Conservation (phyloP, 1,140 invertebrate genomes). For the Aricia agestis region DNA sequence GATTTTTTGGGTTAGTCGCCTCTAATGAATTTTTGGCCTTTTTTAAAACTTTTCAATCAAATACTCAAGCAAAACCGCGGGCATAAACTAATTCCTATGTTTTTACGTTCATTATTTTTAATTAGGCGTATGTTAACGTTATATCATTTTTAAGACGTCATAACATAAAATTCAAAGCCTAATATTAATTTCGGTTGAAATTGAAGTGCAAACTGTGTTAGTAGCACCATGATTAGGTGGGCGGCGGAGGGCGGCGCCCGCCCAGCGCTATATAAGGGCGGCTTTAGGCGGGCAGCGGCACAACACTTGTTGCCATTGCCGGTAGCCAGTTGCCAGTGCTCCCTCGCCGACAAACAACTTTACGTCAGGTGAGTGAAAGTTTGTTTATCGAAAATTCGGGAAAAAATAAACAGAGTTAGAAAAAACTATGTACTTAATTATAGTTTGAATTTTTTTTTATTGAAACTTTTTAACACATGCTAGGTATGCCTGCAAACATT, state of each 20-base stretch:
- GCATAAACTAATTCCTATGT: not conserved
- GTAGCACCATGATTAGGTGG: conserved; percentile 43
- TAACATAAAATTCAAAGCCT: conserved; percentile 14
- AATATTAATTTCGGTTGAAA: conserved; percentile 52
- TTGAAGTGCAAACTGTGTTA: conserved; percentile 62
- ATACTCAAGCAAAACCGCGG: too few species aligned
- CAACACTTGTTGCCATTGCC: conserved; percentile 58
- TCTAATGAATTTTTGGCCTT: too few species aligned
- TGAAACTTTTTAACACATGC: too few species aligned
- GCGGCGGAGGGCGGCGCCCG: conserved; percentile 49
- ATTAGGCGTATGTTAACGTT: not conserved
- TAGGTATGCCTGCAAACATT: too few species aligned
- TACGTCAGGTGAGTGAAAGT: conserved; percentile 42
- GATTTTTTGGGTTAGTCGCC: too few species aligned
- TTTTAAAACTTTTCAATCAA: too few species aligned
- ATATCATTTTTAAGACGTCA: not conserved
- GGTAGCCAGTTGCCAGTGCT: conserved; percentile 36
- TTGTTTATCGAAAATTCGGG: conserved; percentile 5
- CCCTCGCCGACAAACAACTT: conserved; percentile 28
- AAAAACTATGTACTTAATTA: too few species aligned
- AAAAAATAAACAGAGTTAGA: not conserved
- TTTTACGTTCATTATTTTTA: not conserved
- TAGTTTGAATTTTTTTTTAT: too few species aligned
- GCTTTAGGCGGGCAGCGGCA: conserved; percentile 47
- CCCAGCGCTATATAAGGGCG: conserved; percentile 46